Evolutionary conservation across 2,888 invertebrate genomes (phyloP), one percentile per base, ranked within the genome.

Genomic region (Gastracanthus pulcherrimus): DNA sequence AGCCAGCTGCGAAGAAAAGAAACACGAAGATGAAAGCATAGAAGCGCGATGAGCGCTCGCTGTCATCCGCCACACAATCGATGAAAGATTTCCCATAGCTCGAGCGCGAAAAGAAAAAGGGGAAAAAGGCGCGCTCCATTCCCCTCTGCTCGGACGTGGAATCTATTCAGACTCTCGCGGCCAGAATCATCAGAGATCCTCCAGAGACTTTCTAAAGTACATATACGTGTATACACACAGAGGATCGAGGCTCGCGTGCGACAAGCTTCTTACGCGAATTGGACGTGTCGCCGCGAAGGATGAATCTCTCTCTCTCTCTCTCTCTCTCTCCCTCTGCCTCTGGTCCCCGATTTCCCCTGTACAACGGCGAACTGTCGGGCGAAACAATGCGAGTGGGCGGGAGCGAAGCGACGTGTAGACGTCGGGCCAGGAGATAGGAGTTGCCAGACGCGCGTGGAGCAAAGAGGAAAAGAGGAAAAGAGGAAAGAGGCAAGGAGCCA

Each of bases 371-470:
- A 48, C 64, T 48, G 75, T 75, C 62, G 75, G 7, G 34, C 66
- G 66, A 76, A 66, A 76, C 76, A 76, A 76, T 76, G 66, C n/a
- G 19, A 26, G 36, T n/a, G n/a, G n/a, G n/a, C n/a, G n/a, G n/a
- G n/a, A n/a, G n/a, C n/a, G n/a, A n/a, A n/a, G n/a, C n/a, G n/a
- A n/a, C n/a, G n/a, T n/a, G n/a, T n/a, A n/a, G n/a, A n/a, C n/a
- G n/a, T n/a, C n/a, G n/a, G n/a, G n/a, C n/a, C n/a, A n/a, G n/a
- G n/a, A n/a, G n/a, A n/a, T n/a, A n/a, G n/a, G 64, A 55, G 55
- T 16, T 13, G 19, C 80, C 82, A 64, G 78, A 66, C 72, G 81
- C 79, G 66, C 85, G 51, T 76, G 58, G 69, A 79, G 81, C 62
- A 31, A 60, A 23, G 72, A 76, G 80, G 58, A 55, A 45, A 71